Conservation (phyloP, 37 sponge, comb jelly and placozoan genomes). For the Lycopodina hypogea region DNA sequence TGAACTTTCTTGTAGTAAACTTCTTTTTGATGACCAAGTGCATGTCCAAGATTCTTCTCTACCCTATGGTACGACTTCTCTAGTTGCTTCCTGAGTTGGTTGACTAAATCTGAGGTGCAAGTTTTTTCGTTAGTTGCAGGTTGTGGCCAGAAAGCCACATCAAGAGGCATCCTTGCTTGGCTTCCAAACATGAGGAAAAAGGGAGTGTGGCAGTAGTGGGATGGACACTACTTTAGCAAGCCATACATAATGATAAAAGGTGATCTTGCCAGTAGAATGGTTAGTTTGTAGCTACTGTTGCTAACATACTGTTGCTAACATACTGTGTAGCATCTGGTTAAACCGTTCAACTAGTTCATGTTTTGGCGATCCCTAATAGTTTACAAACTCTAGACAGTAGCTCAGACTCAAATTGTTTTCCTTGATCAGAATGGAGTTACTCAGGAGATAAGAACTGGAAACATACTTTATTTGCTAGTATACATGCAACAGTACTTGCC, state of each 20-base stretch:
- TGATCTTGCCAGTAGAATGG: slow-evolving; percentile 9
- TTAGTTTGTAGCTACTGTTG: background rate
- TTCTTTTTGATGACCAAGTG: slow-evolving; percentile 4
- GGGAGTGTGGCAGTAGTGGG: background rate
- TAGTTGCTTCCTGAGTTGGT: no score
- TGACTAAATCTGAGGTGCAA: no score
- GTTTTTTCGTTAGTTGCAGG: background rate
- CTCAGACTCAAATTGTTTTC: slow-evolving; percentile 15
- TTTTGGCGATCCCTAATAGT: slow-evolving; percentile 8
- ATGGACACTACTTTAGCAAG: slow-evolving; percentile 1
- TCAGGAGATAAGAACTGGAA: slow-evolving; percentile 1
- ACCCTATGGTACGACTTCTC: background rate
- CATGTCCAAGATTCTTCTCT: background rate
- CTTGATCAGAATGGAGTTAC: slow-evolving; percentile 26
- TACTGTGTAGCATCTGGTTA: slow-evolving; percentile 1
- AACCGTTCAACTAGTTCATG: background rate
- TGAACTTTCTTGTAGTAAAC: no score
- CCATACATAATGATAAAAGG: slow-evolving; percentile 1
- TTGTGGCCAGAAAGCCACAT: background rate
- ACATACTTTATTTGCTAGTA: background rate
- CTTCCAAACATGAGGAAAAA: background rate
- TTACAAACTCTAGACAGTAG: background rate
- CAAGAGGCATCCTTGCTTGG: background rate
- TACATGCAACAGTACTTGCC: background rate
- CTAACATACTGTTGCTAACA: background rate